Conservation (phyloP, 2,888 invertebrate genomes). For the Hypercompe scribonia region DNA sequence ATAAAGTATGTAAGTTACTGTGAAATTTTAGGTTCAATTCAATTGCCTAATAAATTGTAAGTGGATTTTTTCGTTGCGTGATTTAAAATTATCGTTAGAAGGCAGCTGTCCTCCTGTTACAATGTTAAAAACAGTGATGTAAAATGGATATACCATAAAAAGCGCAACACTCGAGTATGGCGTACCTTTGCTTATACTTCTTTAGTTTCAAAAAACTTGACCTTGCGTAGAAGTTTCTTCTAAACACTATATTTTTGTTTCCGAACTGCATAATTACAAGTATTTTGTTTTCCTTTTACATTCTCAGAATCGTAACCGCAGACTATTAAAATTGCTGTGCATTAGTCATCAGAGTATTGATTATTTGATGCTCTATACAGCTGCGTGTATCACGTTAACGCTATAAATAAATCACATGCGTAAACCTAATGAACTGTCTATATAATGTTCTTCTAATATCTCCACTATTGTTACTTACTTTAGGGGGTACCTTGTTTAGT, state of each 20-base stretch:
- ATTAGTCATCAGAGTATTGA: constrained; percentile 41
- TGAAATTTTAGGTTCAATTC: background rate
- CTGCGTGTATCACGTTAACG: constrained; percentile 18
- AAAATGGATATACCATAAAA: too few relatives aligned
- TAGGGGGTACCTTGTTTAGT: constrained; percentile 54
- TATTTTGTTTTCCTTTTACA: constrained; percentile 26
- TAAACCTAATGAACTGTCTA: constrained; percentile 61
- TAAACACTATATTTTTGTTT: background rate
- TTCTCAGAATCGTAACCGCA: constrained; percentile 15
- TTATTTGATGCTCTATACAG: constrained; percentile 22
- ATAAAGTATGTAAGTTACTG: background rate
- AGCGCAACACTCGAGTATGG: too few relatives aligned
- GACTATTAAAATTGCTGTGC: constrained; percentile 4
- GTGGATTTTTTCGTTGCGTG: background rate
- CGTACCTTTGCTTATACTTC: too few relatives aligned
- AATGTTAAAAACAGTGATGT: too few relatives aligned
- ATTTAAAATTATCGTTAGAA: too few relatives aligned
- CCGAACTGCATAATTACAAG: background rate
- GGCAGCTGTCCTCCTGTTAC: background rate
- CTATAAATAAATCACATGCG: constrained; percentile 50
- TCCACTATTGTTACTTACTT: constrained; percentile 71
- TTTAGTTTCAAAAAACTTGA: background rate
- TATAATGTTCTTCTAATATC: constrained; percentile 61
- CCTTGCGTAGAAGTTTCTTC: background rate
- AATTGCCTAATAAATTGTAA: background rate